Percentiles rank a stretch among this genome's conserved stretches.
These are phyloP conservation scores for Tachypleus tridentatus DNA, from an alignment of 1,140 invertebrate species.

Conservation along the genomic window DNA sequence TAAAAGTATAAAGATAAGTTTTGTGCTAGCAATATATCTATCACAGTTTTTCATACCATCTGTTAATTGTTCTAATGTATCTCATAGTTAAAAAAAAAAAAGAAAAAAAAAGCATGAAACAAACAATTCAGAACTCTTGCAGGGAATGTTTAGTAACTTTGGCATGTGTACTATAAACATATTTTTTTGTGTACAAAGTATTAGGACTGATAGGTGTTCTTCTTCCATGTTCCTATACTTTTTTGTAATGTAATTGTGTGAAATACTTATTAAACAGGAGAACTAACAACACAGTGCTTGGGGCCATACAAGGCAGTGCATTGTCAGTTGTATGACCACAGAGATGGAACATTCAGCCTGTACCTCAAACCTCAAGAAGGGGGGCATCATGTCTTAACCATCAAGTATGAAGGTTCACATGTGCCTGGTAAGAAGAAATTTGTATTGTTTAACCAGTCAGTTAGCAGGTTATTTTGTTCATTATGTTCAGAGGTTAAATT, in stretches of 20 bases:
- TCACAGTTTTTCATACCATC: too few relatives aligned
- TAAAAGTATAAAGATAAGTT: too few relatives aligned
- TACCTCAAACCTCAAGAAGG: constrained; percentile 91
- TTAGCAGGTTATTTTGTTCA: too few relatives aligned
- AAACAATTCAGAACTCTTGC: too few relatives aligned
- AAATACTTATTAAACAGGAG: constrained; percentile 43
- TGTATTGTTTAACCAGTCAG: too few relatives aligned
- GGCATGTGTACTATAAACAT: too few relatives aligned
- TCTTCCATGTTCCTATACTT: constrained; percentile 7
- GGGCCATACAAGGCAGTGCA: constrained; percentile 75
- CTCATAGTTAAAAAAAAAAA: too few relatives aligned
- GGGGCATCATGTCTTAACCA: constrained; percentile 78
- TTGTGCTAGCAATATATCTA: too few relatives aligned
- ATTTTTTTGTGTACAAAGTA: neutral
- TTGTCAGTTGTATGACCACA: constrained; percentile 95
- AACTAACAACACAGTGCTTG: constrained; percentile 92
- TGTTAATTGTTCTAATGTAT: too few relatives aligned
- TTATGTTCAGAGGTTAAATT: too few relatives aligned
- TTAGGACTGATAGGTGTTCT: neutral
- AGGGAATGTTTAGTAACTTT: too few relatives aligned
- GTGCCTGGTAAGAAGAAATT: constrained; percentile 35
- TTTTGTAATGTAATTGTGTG: constrained; percentile 9
- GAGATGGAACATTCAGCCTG: constrained; percentile 91
- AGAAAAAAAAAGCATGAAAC: too few relatives aligned
- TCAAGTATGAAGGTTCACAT: constrained; percentile 77